Evolutionary conservation across 2,797 vertebrate genomes (phyloP), one percentile per base, ranked within the genome.

Genomic region (Eulemur rubriventer): DNA sequence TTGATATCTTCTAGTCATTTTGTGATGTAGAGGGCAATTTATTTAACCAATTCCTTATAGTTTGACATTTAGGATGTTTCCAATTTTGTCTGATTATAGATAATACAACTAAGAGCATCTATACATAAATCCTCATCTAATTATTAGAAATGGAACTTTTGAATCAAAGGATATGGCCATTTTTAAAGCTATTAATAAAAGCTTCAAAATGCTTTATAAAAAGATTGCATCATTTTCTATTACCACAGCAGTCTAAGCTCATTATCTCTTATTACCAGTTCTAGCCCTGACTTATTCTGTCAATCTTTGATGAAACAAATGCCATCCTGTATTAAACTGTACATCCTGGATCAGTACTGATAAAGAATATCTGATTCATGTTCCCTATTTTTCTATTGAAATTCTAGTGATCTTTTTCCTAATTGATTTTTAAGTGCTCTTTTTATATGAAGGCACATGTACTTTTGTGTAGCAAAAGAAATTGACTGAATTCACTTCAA

Each of bases 111-210:
- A 82, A 55, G 30, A 89, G 50, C 11, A 90, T 63, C 38, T 57
- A 1, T 50, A 35, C 4, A 63, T 18, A 91, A 70, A 59, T 28
- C 6, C 50, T 59, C 61, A 87, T 72, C 48, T 46, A 70, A 81
- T 69, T 80, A 46, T 35, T 50, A 88, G 55, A 84, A 76, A 85
- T 38, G 1, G 4, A 80, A 93, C 55, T 93, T 75, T 1, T 88
- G 6, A 91, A 84, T 70, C 59, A 94, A 91, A 91, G 17, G 35
- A 65, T 87, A 70, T 63, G 22, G 46, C 38, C 13, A 46, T 75
- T 89, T 94, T 85, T 70, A 43, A 94, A 85, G 41, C 22, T 69
- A 38, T 92, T 61, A 76, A 67, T 90, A 61, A 59, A 92, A 50
- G 78, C 10, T 76, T 13, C 28, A 22, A 24, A 83, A 78, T 85